Conservation (phyloP, 2,113 vertebrate species). For the Chrysemys picta region DNA sequence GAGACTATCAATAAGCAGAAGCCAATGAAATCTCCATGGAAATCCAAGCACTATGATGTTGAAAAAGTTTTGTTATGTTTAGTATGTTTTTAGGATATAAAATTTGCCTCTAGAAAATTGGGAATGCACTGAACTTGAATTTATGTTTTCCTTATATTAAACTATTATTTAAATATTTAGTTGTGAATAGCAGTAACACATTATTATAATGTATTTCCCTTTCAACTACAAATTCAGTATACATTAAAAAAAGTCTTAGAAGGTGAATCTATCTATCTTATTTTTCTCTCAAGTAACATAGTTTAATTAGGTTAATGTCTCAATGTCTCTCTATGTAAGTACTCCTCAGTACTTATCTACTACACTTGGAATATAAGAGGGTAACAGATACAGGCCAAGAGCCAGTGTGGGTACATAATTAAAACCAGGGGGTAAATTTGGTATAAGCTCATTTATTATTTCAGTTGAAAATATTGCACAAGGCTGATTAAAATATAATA, state of each 20-base stretch:
- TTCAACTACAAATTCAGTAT: not conserved
- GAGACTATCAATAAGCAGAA: not conserved
- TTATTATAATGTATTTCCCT: not conserved
- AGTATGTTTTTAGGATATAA: not conserved
- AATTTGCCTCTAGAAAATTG: not conserved
- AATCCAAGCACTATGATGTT: not conserved
- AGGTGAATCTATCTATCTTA: not conserved
- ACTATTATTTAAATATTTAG: not conserved
- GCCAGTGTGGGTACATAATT: not conserved
- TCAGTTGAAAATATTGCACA: not conserved
- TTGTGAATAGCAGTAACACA: not conserved
- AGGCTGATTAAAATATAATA: not conserved
- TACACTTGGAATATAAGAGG: not conserved
- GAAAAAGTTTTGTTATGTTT: not conserved
- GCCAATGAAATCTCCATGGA: not conserved
- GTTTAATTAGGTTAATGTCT: not conserved
- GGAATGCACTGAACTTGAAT: not conserved
- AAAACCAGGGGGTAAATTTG: not conserved
- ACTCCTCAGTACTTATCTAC: not conserved
- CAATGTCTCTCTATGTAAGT: not conserved
- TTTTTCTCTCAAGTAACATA: not conserved
- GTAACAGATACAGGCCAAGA: not conserved
- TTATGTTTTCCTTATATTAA: not conserved
- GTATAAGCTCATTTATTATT: not conserved
- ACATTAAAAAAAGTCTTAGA: not conserved